Evolutionary conservation across 35 echinoderm and acorn worm genomes (phyloP).

Genomic region (Lytechinus variegatus): DNA sequence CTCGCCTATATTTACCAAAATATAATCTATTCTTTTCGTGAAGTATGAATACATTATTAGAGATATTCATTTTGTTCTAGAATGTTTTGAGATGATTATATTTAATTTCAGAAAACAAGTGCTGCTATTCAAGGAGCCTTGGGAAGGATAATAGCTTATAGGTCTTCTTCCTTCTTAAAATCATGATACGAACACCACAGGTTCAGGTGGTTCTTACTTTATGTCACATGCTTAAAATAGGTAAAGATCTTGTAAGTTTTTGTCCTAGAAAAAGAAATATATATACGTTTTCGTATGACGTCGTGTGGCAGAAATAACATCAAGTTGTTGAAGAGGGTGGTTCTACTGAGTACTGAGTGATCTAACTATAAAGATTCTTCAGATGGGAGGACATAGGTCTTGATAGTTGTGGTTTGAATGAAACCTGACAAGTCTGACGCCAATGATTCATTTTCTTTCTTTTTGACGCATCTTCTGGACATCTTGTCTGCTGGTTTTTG

Average conservation of each 20-base stretch:
- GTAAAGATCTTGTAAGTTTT: not conserved
- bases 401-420: not conserved
- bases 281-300: not conserved
- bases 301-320: not conserved
- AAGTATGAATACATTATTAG: too few relatives aligned
- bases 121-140: too few relatives aligned
- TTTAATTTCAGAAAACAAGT: too few relatives aligned
- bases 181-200: too few relatives aligned
- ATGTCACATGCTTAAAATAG: too few relatives aligned
- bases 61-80: too few relatives aligned
- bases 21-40: too few relatives aligned
- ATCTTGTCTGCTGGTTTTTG: constrained; percentile 4
- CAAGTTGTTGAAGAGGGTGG: not conserved
- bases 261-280: not conserved
- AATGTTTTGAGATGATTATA: too few relatives aligned
- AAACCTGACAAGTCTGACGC: constrained; percentile 6
- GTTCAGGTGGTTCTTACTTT: too few relatives aligned
- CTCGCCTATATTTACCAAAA: too few relatives aligned
- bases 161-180: too few relatives aligned
- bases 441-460: not conserved
- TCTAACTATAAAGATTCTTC: not conserved
- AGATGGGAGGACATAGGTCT: not conserved
- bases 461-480: constrained; percentile 9
- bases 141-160: too few relatives aligned
- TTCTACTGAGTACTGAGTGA: not conserved